Evolutionary conservation across 2,888 invertebrate species (phyloP), one percentile per base, ranked within the genome.

Genomic region (Drosophila flavopinicola): DNA sequence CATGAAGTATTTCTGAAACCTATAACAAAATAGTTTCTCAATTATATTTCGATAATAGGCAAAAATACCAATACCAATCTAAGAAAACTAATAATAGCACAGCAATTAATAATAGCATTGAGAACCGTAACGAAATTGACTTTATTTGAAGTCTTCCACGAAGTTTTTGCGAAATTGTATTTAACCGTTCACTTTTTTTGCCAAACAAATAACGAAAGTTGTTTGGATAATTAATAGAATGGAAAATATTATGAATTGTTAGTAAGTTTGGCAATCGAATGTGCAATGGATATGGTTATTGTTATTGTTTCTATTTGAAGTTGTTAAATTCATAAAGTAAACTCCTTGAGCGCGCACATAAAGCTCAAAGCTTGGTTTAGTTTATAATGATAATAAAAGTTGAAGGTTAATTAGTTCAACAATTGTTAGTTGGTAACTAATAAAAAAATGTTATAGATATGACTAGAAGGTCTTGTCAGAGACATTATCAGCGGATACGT

Each of bases 221-320:
- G 65, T 66, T 64, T 59, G 66, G 53, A 70, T 71, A 86, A 68
- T 84, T 80, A 80, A 68, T 80, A 86, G 87, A 80, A 80, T 80
- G 80, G 80, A 80, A 80, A 80, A 61, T 47, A 27, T 39, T 25
- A 63, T 45, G 20, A 45, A 41, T 35, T 53, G 13, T n/a, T n/a
- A 13, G 10, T 13, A 6, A 48, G 45, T 63, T 74, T 30, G 37
- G 52, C 57, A 71, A 75, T 64, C 24, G 23, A 57, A 63, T 74
- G 45, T 38, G 57, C 64, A 74, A 58, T 17, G 32, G n/a, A 25
- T 48, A 33, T 11, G 23, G 39, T 45, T 45, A 30, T 27, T 30
- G 37, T 39, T 25, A 52, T 37, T 29, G 11, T 39, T 29, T 37
- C 6, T 27, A 15, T 15, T 10, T 37, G 3, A 17, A 1, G n/a